Evolutionary conservation across 2,113 vertebrate genomes (phyloP).

Genomic region (Butorides virescens): DNA sequence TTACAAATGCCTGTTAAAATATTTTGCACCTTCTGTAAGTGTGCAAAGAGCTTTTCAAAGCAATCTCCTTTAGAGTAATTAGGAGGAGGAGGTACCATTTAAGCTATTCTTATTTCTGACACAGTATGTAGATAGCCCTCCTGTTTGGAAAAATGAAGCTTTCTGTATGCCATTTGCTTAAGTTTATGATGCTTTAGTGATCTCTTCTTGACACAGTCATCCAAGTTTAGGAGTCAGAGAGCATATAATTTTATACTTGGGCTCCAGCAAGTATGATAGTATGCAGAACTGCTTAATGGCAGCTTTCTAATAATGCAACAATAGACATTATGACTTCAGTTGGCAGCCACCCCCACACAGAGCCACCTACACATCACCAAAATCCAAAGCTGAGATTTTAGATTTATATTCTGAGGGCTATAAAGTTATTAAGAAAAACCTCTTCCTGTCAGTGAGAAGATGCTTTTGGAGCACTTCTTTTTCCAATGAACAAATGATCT

Average conservation of each 20-base stretch:
- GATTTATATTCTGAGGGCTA: constrained; percentile 18
- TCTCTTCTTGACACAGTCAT: background rate
- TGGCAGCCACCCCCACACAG: constrained; percentile 1
- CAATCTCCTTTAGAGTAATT: background rate
- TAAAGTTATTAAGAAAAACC: background rate
- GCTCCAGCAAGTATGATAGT: background rate
- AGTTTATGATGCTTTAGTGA: background rate
- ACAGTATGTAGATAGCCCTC: background rate
- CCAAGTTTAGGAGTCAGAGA: constrained; percentile 12
- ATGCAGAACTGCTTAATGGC: background rate
- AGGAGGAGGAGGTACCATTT: background rate
- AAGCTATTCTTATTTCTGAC: background rate
- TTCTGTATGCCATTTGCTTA: background rate
- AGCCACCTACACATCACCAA: background rate
- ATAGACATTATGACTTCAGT: constrained; percentile 23
- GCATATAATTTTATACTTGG: background rate
- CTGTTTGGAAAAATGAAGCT: background rate
- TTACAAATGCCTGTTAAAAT: background rate
- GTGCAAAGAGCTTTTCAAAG: background rate
- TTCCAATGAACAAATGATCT: background rate
- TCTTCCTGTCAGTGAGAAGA: constrained; percentile 4
- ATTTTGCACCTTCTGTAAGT: background rate
- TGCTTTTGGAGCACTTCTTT: background rate
- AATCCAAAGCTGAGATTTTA: background rate
- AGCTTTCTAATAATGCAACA: constrained; percentile 55